Evolutionary conservation across 2,888 invertebrate species (phyloP).

Genomic region (Gryllus longicercus): DNA sequence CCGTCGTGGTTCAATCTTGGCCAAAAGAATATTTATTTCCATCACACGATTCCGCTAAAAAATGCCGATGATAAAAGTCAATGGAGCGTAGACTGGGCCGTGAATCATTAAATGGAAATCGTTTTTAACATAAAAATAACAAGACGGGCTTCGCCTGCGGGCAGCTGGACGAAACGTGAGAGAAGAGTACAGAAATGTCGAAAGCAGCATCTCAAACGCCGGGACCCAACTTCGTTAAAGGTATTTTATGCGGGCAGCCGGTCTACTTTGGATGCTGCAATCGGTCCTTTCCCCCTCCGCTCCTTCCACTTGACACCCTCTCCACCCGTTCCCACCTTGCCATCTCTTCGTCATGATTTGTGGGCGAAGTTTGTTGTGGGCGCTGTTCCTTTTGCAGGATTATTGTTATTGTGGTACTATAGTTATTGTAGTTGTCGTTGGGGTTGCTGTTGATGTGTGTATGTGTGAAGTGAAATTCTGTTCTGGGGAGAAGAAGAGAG

Average conservation of each 20-base stretch:
- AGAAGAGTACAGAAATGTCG: background rate
- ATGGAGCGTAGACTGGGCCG: background rate
- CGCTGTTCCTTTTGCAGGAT: too few species aligned
- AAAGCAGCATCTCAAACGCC: background rate
- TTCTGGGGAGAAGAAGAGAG: too few species aligned
- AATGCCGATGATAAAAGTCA: constrained; percentile 4
- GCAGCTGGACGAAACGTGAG: background rate
- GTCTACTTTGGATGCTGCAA: background rate
- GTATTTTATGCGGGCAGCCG: background rate
- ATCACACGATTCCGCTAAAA: background rate
- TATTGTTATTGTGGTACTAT: too few species aligned
- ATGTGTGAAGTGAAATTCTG: too few species aligned
- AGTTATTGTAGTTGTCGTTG: too few species aligned
- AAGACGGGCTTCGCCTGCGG: background rate
- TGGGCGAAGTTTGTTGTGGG: too few species aligned
- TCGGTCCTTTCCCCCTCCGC: background rate
- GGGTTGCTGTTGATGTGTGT: too few species aligned
- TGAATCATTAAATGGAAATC: constrained; percentile 17
- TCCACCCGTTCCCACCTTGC: too few species aligned
- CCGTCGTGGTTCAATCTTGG: background rate
- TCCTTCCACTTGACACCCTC: too few species aligned
- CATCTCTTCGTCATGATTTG: too few species aligned
- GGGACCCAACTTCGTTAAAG: background rate
- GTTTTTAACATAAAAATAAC: constrained; percentile 17
- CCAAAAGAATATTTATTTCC: background rate